A percentile compares a stretch with the other conserved stretches of the same genome.
Evolutionary conservation across 2,113 vertebrate species (phyloP).

Genomic region (human (Homo sapiens)): GRCh38 chr5:26630001-26630500

Average conservation of each 20-base stretch:
- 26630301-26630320: too few species aligned
- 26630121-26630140: not conserved
- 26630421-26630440: not conserved
- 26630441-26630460: not conserved
- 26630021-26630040: not conserved
- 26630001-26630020: not conserved
- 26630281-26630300: not conserved
- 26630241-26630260: not conserved
- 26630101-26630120: not conserved
- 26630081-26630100: not conserved
- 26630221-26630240: not conserved
- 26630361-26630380: not conserved
- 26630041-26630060: not conserved
- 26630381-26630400: not conserved
- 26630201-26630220: not conserved
- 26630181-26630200: not conserved
- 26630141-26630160: not conserved
- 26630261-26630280: not conserved
- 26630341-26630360: not conserved
- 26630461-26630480: not conserved
- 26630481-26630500: not conserved
- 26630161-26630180: not conserved
- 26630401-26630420: not conserved
- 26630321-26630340: not conserved
- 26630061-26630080: not conserved